Evolutionary conservation across 2,888 invertebrate species (phyloP), one percentile per base, ranked within the genome.

Genomic region (Seladonia tumulorum): DNA sequence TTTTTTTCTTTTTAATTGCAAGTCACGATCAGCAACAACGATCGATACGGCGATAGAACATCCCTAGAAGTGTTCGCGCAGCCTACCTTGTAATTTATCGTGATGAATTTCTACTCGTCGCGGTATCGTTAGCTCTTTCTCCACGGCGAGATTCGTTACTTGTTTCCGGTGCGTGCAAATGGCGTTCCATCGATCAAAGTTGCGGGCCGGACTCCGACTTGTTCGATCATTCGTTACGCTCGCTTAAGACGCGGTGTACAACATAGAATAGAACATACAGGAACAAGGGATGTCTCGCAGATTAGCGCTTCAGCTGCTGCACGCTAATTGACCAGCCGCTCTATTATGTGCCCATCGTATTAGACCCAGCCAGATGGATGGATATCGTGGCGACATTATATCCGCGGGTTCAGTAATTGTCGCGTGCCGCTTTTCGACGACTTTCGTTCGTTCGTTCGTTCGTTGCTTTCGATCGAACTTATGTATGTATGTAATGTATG

Each of bases 381-480:
- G 39, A 22, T 74, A 71, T 76, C 78, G 70, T n/a, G 35, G 29
- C 25, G 60, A 16, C 35, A 60, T 74, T 81, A 45, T 47, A 60
- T 49, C 49, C 73, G 72, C 42, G 49, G 49, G 16, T 60, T 47
- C 78, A 84, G 14, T 53, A 49, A 78, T 82, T 70, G 70, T 70
- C 74, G 77, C 77, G 71, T 35, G 47, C 35, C 71, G 39, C 45
- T 60, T 57, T 71, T 60, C 35, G 14, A 35, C 16, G 29, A 53
- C 76, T 80, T 80, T 80, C 76, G 14, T 80, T 49, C 29, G 66
- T 53, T 79, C 76, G 76, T 80, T 80, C 76, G 14, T 80, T 49
- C 29, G 66, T 53, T 79, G 25, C 63, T 42, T 53, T 66, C 49
- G 25, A 57, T 29, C 8, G 42, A 49, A 18, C 47, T 16, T 18